Conservation (phyloP, 1,140 invertebrate genomes). For the Halyomorpha halys region DNA sequence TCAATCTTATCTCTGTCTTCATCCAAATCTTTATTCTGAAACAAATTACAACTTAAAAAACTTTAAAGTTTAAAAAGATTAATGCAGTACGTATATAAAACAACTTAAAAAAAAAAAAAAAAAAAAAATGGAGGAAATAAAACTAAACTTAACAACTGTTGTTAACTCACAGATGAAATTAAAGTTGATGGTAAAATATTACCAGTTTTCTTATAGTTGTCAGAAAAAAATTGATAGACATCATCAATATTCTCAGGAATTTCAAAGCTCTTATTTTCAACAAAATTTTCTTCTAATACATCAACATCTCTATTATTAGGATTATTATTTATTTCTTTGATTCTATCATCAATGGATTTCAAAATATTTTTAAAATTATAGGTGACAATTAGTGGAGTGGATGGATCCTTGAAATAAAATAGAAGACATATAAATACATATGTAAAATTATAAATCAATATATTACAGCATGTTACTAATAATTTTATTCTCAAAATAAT, state of each 20-base stretch:
- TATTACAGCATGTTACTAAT: no score
- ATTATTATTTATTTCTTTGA: neutral
- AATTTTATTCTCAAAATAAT: no score
- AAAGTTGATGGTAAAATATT: neutral
- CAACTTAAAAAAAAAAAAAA: no score
- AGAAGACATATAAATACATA: no score
- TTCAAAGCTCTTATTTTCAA: neutral
- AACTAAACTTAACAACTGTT: no score
- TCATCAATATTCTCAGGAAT: neutral
- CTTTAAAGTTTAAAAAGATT: no score
- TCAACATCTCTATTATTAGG: neutral
- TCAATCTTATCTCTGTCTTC: neutral
- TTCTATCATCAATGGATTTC: neutral
- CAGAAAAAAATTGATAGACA: neutral
- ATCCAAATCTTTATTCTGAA: neutral
- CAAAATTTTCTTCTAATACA: neutral
- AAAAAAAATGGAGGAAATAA: no score
- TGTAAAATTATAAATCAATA: no score
- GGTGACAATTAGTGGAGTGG: neutral
- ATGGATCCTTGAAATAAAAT: neutral
- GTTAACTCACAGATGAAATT: no score
- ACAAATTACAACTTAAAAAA: neutral
- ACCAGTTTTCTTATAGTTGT: neutral
- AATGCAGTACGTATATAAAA: no score
- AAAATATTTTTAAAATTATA: slow-evolving; percentile 1